phyloP scores from a whole-genome alignment of 2,888 invertebrate genomes.

The Hipparchia semele region DNA sequence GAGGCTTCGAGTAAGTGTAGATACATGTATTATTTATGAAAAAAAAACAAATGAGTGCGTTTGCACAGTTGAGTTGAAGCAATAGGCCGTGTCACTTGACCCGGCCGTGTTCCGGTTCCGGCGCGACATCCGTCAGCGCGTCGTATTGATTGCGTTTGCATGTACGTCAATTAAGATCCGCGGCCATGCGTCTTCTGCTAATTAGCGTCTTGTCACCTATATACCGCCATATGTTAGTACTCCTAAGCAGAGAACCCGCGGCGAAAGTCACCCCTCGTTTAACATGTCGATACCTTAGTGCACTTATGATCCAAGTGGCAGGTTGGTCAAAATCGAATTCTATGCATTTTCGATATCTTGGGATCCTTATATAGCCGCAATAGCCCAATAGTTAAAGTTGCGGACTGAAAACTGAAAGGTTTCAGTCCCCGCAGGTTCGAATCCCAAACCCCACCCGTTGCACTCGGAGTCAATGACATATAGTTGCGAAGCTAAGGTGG shows the following conservation, averaged over 20 bases:
- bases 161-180: conserved; percentile 80
- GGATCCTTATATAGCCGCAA: too few species aligned
- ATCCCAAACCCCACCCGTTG: too few species aligned
- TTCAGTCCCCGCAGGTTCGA: too few species aligned
- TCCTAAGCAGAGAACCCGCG: conserved; percentile 24
- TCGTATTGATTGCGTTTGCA: conserved; percentile 79
- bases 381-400: too few species aligned
- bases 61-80: conserved; percentile 1
- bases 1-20: neutral
- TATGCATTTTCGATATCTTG: too few species aligned
- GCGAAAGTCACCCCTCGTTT: neutral
- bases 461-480: too few species aligned
- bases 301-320: too few species aligned
- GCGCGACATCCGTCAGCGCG: conserved; percentile 24
- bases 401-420: too few species aligned
- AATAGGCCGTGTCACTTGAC: neutral
- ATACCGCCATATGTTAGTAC: neutral
- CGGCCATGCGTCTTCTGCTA: conserved; percentile 78
- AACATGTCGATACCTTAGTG: neutral
- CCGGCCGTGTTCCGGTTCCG: conserved; percentile 15
- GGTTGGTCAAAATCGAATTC: too few species aligned
- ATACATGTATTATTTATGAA: neutral
- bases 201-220: conserved; percentile 73
- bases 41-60: neutral
- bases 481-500: too few species aligned